Base-by-base conservation (phyloP, 2,888 invertebrate genomes). In the Peribatodes rhomboidaria region DNA sequence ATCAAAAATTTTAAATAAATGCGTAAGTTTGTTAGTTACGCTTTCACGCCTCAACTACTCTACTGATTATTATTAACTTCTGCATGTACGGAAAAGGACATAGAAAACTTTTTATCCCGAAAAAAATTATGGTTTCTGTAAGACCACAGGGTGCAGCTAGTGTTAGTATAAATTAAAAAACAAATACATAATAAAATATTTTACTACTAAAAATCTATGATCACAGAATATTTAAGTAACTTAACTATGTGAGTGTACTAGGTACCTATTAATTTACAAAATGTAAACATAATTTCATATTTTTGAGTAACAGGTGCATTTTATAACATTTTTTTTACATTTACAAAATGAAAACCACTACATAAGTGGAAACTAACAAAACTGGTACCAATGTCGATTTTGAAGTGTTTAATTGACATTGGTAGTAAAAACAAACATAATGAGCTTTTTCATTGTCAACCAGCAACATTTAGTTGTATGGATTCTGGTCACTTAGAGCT, bases 141-240 rank as follows among this genome's bases (percentile, higher is more conserved):
- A n/a, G n/a, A n/a, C n/a, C n/a, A n/a, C n/a, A n/a, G n/a, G n/a
- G n/a, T n/a, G n/a, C n/a, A n/a, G n/a, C n/a, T n/a, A 27, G 6
- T 27, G 3, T 27, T 27, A 6, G 27, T 9, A 11, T 18, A 42
- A 35, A 46, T 46, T 18, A 10, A 44, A 46, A 54, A 13, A 41
- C 42, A 27, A 31, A 9, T 10, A 31, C 18, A 33, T 27, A 69
- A 60, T 37, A 68, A 65, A 59, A 67, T 53, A 47, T 53, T 70
- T 67, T 72, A 63, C 74, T 67, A 59, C 41, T 53, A 65, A 61
- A 52, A 44, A 42, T 61, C 57, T 59, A 57, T 52, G 11, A 67
- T 63, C 67, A 70, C 64, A 74, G 59, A 63, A 71, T 61, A 77
- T 70, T 67, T 76, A 75, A 63, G 13, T 72, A 68, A 37, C 35